phyloP scores from a whole-genome alignment of 2,797 vertebrate species.

The Sebastes variabilis region DNA sequence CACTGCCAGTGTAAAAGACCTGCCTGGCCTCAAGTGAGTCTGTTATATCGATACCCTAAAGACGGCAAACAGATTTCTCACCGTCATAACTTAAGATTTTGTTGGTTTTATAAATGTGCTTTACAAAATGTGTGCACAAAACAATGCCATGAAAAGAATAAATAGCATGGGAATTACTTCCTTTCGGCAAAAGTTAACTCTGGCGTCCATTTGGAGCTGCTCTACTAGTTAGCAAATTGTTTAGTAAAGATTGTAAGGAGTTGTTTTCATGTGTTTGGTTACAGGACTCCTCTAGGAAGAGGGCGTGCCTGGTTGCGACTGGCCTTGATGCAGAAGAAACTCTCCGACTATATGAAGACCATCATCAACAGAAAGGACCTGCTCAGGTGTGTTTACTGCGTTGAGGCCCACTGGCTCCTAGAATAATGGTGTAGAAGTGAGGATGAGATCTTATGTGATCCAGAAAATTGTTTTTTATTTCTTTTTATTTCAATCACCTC shows the following conservation, averaged over 20 bases:
- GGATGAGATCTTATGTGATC: neutral
- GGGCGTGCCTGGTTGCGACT: constrained; percentile 97
- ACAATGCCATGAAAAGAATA: neutral
- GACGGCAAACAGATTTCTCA: neutral
- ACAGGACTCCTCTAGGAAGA: constrained; percentile 94
- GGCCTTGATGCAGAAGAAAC: constrained; percentile 99
- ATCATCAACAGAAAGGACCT: constrained; percentile 99
- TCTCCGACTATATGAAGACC: constrained; percentile 99
- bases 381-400: constrained; percentile 85
- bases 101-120: neutral
- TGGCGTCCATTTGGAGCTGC: too few relatives aligned
- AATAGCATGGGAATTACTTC: neutral
- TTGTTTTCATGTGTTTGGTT: neutral
- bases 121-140: neutral
- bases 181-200: neutral
- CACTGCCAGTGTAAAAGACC: constrained; percentile 97
- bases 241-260: neutral
- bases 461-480: neutral
- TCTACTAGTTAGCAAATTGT: neutral
- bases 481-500: neutral
- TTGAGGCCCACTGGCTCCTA: neutral
- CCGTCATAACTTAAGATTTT: neutral
- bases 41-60: neutral
- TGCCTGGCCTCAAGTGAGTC: constrained; percentile 96
- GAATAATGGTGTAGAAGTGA: neutral